Evolutionary conservation across 2,888 invertebrate species (phyloP).

Genomic region (Leucoptera coffeella): DNA sequence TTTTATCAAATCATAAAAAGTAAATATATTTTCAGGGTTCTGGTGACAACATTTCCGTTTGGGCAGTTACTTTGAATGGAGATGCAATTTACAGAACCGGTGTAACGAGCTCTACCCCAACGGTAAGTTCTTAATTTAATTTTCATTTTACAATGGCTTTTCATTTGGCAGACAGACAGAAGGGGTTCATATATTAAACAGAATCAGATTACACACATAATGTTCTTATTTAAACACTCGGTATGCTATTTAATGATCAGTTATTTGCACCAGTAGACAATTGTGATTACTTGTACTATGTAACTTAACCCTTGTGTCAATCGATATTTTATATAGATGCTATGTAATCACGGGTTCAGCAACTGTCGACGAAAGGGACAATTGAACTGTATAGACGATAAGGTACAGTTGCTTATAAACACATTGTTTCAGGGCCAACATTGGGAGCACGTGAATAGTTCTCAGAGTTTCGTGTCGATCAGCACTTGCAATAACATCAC

Average conservation of each 20-base stretch:
- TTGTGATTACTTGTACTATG: too few species aligned
- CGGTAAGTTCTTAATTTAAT: conserved; percentile 43
- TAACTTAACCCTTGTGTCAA: too few species aligned
- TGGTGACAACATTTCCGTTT: conserved; percentile 54
- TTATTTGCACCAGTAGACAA: too few species aligned
- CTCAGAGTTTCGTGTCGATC: conserved; percentile 71
- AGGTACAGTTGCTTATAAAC: too few species aligned
- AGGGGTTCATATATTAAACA: not conserved
- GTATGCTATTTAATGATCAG: too few species aligned
- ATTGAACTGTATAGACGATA: too few species aligned
- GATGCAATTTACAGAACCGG: conserved; percentile 79
- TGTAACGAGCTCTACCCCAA: conserved; percentile 65
- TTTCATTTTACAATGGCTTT: conserved; percentile 2
- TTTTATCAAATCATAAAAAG: not conserved
- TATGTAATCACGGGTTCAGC: too few species aligned
- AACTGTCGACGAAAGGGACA: too few species aligned
- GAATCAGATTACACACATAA: too few species aligned
- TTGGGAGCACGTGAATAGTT: conserved; percentile 78
- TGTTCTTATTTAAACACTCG: too few species aligned
- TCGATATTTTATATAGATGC: too few species aligned
- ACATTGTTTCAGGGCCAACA: conserved; percentile 57
- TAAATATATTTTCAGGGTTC: conserved; percentile 20
- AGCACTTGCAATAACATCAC: conserved; percentile 64
- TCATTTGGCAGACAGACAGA: conserved; percentile 1
- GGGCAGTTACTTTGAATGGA: conserved; percentile 83